phyloP scores from a whole-genome alignment of 2,113 vertebrate genomes.

The Ophthalmolycus amberensis region DNA sequence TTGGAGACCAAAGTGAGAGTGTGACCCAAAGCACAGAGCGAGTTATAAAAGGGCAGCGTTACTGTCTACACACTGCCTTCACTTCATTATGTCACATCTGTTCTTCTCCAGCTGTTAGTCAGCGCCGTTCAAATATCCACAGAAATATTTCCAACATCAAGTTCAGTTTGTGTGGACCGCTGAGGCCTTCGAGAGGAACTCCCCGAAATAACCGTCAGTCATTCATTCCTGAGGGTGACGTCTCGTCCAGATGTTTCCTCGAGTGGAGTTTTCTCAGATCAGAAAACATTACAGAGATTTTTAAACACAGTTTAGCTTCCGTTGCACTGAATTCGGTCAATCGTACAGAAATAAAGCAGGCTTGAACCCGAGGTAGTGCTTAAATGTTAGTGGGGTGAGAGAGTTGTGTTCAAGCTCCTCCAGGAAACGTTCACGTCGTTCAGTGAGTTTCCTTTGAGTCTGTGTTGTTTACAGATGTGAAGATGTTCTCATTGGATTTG shows the following conservation, averaged over 20 bases:
- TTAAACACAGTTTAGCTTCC: background rate
- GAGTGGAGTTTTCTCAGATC: background rate
- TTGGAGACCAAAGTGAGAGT: no score
- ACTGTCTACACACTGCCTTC: background rate
- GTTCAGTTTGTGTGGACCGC: background rate
- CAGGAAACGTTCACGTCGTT: background rate
- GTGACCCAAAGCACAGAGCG: background rate
- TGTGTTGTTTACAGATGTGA: background rate
- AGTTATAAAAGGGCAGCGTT: background rate
- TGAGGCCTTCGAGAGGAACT: background rate
- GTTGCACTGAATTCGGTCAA: background rate
- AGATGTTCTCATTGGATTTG: background rate
- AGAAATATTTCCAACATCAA: background rate
- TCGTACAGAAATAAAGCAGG: background rate
- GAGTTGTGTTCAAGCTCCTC: background rate
- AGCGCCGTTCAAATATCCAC: background rate
- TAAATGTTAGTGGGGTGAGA: background rate
- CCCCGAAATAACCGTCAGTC: background rate
- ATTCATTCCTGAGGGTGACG: slow-evolving; percentile 7
- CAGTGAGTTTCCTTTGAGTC: background rate
- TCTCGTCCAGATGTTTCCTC: slow-evolving; percentile 5
- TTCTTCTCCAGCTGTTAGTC: slow-evolving; percentile 29
- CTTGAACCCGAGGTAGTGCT: background rate
- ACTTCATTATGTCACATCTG: slow-evolving; percentile 31
- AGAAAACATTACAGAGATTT: background rate